Base-by-base conservation (phyloP, 2,888 invertebrate species). In the Hypena proboscidalis region DNA sequence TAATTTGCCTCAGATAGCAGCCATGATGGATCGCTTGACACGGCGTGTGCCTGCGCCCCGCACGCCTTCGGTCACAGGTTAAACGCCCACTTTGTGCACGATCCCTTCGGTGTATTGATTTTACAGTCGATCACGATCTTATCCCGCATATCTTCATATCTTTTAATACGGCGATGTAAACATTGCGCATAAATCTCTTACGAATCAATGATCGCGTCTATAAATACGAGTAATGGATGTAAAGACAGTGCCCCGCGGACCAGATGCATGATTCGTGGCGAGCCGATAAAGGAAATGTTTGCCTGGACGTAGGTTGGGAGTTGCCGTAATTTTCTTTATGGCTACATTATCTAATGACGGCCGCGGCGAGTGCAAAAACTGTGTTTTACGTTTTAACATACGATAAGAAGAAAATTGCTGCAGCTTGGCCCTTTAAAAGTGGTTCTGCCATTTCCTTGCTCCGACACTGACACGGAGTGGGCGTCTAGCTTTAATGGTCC, bases 11-110 rank as follows among this genome's bases (percentile, higher is more conserved):
- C 70, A 82, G 81, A 85, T 85, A 83, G 81, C 77, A 70, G 74
- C 67, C 73, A 74, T 84, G 88, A 88, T 85, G 78, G 86, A 87
- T 85, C 73, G 78, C 67, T 81, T 80, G 84, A 86, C 83, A 82
- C 80, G 78, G 73, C 66, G 70, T 77, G 80, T 79, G 79, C 79
- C 70, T 64, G 80, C 73, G 72, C 72, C 63, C 64, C 64, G 71
- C 78, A 78, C 77, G 82, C 79, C 79, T 72, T 75, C 71, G 77
- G 85, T 79, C 82, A 79, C 62, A 84, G 88, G 88, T 87, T 87
- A 89, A 88, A 88, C 85, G 74, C 84, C 84, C 85, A 88, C 85
- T 88, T 86, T 83, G 83, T 70, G 80, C 86, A 85, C 86, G 86
- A 86, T 77, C 79, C 81, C 81, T 78, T 69, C 75, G 68, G 68